Percentiles rank a stretch among this genome's conserved stretches.
Evolutionary conservation across 2,797 vertebrate species (phyloP).

Genomic region (Gymnopithys bicolor): DNA sequence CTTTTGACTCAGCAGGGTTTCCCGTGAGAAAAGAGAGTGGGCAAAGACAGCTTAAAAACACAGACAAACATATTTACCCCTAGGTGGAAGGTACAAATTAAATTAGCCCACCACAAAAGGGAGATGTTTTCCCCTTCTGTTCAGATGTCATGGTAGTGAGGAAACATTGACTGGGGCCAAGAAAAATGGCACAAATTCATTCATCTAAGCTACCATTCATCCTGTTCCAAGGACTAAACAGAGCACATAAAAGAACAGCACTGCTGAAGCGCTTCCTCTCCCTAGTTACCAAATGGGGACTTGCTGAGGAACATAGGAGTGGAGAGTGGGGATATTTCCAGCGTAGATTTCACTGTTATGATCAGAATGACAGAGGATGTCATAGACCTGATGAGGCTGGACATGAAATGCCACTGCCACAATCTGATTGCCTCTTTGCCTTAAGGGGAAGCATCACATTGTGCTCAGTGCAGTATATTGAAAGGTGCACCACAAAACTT

Average conservation of each 20-base stretch:
- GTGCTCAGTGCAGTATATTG: not conserved
- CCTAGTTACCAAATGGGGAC: constrained; percentile 80
- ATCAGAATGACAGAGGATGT: constrained; percentile 56
- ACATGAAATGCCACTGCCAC: constrained; percentile 53
- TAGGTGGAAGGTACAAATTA: constrained; percentile 99
- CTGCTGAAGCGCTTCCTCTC: constrained; percentile 82
- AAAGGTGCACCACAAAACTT: constrained; percentile 68
- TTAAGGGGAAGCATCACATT: not conserved
- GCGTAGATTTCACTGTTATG: constrained; percentile 45
- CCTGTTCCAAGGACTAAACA: constrained; percentile 85
- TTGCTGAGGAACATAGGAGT: constrained; percentile 78
- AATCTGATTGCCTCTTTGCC: constrained; percentile 25
- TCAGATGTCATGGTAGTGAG: constrained; percentile 99
- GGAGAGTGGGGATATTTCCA: constrained; percentile 72
- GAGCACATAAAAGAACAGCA: constrained; percentile 84
- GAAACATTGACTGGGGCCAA: constrained; percentile 87
- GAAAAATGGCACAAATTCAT: constrained; percentile 90
- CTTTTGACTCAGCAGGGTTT: constrained; percentile 86
- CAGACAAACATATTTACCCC: constrained; percentile 99
- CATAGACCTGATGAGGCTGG: constrained; percentile 57
- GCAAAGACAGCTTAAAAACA: constrained; percentile 86
- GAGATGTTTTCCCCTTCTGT: constrained; percentile 99
- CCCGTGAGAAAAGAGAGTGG: constrained; percentile 95
- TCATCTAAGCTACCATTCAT: constrained; percentile 95
- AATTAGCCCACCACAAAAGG: constrained; percentile 97